These are phyloP conservation scores for Upupa epops DNA, from an alignment of 2,113 vertebrate genomes.

Conservation along the genomic window DNA sequence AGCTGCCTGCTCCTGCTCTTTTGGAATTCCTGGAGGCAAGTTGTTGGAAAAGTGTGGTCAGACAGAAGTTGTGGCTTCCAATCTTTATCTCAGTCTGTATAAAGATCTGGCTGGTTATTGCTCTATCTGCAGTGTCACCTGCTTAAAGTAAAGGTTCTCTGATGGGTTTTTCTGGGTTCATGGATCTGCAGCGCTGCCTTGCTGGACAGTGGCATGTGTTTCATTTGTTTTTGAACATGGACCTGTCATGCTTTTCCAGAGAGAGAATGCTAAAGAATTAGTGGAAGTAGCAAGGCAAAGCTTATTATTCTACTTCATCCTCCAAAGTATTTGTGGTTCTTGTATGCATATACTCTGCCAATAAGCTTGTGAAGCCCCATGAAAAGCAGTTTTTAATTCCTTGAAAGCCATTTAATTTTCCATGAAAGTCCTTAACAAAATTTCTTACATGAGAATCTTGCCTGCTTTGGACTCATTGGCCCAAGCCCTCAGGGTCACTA, in stretches of 20 bases:
- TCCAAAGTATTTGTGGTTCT: neutral
- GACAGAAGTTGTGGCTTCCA: neutral
- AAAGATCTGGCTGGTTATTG: neutral
- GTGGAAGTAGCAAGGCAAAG: neutral
- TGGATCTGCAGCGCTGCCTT: neutral
- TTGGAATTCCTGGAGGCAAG: neutral
- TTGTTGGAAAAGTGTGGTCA: neutral
- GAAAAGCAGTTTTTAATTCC: neutral
- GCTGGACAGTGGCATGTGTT: neutral
- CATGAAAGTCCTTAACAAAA: neutral
- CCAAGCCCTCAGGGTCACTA: neutral
- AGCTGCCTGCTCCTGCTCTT: neutral
- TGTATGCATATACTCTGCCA: neutral
- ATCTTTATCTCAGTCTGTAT: neutral
- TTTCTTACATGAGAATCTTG: neutral
- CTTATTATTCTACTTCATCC: neutral
- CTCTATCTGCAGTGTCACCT: neutral
- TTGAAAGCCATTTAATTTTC: neutral
- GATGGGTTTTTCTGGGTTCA: neutral
- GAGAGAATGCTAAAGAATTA: neutral
- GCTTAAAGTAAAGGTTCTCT: neutral
- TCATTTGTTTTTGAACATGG: neutral
- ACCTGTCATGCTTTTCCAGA: neutral
- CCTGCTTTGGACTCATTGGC: neutral
- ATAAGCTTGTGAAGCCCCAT: neutral